Percentiles rank a stretch among this genome's conserved stretches.
Evolutionary conservation across 2,888 invertebrate genomes (phyloP).

Genomic region (Prosapia bicincta): DNA sequence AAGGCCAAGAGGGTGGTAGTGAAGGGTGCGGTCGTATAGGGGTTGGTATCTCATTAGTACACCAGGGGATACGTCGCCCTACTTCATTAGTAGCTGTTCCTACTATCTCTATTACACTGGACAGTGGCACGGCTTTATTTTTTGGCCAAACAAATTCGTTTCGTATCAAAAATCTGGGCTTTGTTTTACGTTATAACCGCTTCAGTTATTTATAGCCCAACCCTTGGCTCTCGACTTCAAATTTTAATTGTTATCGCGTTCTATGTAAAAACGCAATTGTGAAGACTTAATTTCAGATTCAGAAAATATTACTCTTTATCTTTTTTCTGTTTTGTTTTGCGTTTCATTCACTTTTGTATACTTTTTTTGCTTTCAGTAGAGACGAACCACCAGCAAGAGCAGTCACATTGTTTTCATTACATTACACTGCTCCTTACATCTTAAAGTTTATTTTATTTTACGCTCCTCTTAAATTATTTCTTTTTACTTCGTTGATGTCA

Average conservation of each 20-base stretch:
- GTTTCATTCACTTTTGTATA: background rate
- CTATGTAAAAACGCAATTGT: background rate
- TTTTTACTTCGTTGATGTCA: no score
- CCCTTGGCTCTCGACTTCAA: background rate
- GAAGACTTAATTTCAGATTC: background rate
- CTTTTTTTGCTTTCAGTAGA: background rate
- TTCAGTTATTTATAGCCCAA: background rate
- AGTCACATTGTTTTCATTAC: background rate
- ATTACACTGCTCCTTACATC: background rate
- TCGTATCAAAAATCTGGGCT: background rate
- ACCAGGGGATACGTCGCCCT: background rate
- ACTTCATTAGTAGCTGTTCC: background rate
- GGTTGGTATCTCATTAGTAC: background rate
- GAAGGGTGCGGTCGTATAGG: conserved; percentile 2
- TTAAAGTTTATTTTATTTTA: background rate
- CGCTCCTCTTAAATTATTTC: no score
- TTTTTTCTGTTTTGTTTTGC: background rate
- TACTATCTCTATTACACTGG: background rate
- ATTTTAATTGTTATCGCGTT: background rate
- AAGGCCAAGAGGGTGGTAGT: background rate
- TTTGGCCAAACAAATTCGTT: background rate
- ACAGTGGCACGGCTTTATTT: background rate
- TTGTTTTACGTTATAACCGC: background rate
- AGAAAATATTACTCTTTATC: background rate
- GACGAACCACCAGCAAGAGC: background rate